Base-by-base conservation (phyloP, 2,888 invertebrate species). In the Campoplex capitator region DNA sequence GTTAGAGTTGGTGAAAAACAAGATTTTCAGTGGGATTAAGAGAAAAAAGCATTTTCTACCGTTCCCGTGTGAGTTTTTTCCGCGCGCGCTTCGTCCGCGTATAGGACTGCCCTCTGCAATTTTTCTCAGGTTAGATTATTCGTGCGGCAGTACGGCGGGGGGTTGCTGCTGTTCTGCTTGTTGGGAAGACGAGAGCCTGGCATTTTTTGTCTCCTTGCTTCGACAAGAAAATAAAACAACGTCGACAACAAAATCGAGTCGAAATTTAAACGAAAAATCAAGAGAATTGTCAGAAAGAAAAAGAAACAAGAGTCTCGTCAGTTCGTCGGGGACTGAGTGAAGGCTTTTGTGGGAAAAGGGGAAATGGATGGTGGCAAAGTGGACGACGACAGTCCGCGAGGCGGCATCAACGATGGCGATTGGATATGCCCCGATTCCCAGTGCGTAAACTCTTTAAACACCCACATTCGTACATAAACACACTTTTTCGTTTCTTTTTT, bases 371-470 rank as follows among this genome's bases (percentile, higher is more conserved):
- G 89, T 88, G 90, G 85, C 88, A 94, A 94, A 90, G 90, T 92
- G 74, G 94, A 94, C 62, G 94, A 94, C 67, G 94, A 94, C 48
- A 91, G 87, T 80, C 76, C 87, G 68, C 91, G 91, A 84, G 92
- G 93, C 74, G 91, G 91, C 83, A 88, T 92, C 89, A 94, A 94
- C 88, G 94, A 94, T 87, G 94, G 94, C 77, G 94, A 94, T 88
- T 94, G 94, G 94, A 92, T 94, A 84, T 94, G 94, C 86, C 91
- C 92, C 48, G 94, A 94, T 88, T 91, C 93, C 67, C 94, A 94
- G 94, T 94, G 90, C 75, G 93, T 92, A 89, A 74, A 71, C 56
- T 35, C 62, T 67, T 32, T 75, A 74, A 51, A 80, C 45, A 32
- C 70, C 48, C 65, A 67, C 23, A 68, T n/a, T 56, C 28, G 81